Evolutionary conservation across 2,888 invertebrate species (phyloP), one percentile per base, ranked within the genome.

Genomic region (Parthenolecanium corni): DNA sequence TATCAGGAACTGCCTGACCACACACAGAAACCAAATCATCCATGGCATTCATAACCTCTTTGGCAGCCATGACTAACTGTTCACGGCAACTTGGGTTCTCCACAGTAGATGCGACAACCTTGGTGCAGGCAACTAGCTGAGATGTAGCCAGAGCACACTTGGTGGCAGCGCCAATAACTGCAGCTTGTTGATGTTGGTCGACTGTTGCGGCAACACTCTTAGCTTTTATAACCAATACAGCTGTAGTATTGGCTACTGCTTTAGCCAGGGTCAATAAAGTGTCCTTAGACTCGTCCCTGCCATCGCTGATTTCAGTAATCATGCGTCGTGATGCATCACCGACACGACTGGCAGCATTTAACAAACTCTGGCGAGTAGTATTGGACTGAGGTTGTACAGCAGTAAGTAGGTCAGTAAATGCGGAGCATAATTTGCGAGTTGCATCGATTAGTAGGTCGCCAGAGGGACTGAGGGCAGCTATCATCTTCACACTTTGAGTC

Each of bases 211-310:
- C 95, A 66, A 97, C 94, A 70, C 90, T 89, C 78, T 97, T 96
- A 0, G 97, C 96, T 72, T 92, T 90, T 62, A 97, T 79, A 2
- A 99, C 97, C 57, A 98, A 76, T 1, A 92, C 90, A 0, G 98
- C 97, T 0, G 98, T 96, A 2, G 95, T 92, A 73, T 96, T 98
- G 47, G 98, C 98, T 31, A 98, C 97, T 0, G 90, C 91, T 76
- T 97, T 97, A 4, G 97, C 97, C 68, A 96, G 78, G 0, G 90
- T 88, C 23, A 98, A 78, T 0, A 98, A 80, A 76, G 92, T 87
- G 69, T 98, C 97, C 78, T 84, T 85, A 0, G 89, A 79, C 69
- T 90, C 90, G 68, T 86, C 83, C 73, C 84, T 86, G 67, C 86
- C 83, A n/a, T 87, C 87, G 65, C 92, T 92, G 73, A 95, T 94